Evolutionary conservation across 2,888 invertebrate genomes (phyloP).

Genomic region (Eupithecia dodoneata): DNA sequence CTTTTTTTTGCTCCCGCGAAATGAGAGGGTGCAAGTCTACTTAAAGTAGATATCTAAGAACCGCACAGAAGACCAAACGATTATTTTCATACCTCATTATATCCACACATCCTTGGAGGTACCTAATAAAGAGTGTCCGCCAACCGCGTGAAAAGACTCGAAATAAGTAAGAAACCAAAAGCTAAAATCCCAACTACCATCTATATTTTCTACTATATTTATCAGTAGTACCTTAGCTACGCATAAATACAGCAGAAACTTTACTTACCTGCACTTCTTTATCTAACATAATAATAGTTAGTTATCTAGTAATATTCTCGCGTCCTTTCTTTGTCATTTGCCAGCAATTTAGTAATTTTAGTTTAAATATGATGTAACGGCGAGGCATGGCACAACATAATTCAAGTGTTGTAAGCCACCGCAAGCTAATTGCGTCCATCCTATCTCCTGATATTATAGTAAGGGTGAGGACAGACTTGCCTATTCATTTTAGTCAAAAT

Average conservation of each 20-base stretch:
- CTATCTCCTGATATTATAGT: slow-evolving; percentile 69
- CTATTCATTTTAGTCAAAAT: background rate
- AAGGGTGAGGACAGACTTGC: slow-evolving; percentile 46
- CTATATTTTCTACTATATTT: too few species aligned
- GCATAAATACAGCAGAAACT: too few species aligned
- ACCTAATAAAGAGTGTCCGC: too few species aligned
- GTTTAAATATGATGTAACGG: slow-evolving; percentile 42
- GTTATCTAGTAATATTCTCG: slow-evolving; percentile 14
- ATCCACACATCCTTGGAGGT: background rate
- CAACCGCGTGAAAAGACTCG: too few species aligned
- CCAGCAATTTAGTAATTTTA: slow-evolving; percentile 40
- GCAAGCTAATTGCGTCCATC: slow-evolving; percentile 80
- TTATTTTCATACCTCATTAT: background rate
- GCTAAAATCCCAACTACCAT: too few species aligned
- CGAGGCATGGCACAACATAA: slow-evolving; percentile 52
- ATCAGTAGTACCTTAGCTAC: too few species aligned
- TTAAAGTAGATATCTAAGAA: too few species aligned
- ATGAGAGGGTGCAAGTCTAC: too few species aligned
- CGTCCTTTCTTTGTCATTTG: slow-evolving; percentile 36
- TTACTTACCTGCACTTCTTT: too few species aligned
- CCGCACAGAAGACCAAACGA: background rate
- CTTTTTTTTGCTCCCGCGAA: too few species aligned
- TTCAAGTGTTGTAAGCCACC: slow-evolving; percentile 72
- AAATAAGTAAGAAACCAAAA: too few species aligned
- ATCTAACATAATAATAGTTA: background rate